phyloP scores from a whole-genome alignment of 2,113 vertebrate genomes.

The Numenius arquata region DNA sequence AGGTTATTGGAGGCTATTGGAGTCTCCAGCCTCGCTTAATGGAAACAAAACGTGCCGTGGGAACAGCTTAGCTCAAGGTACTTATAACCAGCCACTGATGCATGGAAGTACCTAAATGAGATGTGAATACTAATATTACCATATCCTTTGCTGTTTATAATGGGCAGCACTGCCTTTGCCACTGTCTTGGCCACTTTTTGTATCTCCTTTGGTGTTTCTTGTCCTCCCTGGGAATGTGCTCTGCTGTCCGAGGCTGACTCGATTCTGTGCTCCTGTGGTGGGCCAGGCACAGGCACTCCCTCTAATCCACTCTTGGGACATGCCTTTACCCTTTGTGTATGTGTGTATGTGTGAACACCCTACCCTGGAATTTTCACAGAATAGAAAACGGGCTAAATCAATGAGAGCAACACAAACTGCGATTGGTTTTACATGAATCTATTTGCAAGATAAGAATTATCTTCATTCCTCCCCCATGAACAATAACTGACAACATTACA shows the following conservation, averaged over 20 bases:
- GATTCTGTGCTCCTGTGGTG: background rate
- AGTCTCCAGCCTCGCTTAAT: background rate
- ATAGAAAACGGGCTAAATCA: slow-evolving; percentile 30
- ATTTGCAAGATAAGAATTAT: slow-evolving; percentile 50
- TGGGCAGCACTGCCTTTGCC: background rate
- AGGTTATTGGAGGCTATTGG: background rate
- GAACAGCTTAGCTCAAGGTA: background rate
- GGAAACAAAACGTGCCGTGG: background rate
- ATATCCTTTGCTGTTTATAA: background rate
- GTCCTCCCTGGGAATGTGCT: background rate
- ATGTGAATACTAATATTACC: background rate
- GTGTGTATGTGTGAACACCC: background rate
- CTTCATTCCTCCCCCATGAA: slow-evolving; percentile 22
- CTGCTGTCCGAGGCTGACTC: background rate
- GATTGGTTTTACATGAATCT: slow-evolving; percentile 50
- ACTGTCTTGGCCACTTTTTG: background rate
- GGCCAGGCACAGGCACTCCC: background rate
- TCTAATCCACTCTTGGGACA: background rate
- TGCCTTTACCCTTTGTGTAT: background rate
- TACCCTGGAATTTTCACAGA: slow-evolving; percentile 20
- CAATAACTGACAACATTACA: slow-evolving; percentile 44
- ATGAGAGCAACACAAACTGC: slow-evolving; percentile 14
- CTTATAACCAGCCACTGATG: background rate
- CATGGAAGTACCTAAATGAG: background rate
- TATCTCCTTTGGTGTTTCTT: background rate